These are phyloP conservation scores for Lagorchestes hirsutus DNA, from an alignment of 2,797 vertebrate species.

Conservation along the genomic window DNA sequence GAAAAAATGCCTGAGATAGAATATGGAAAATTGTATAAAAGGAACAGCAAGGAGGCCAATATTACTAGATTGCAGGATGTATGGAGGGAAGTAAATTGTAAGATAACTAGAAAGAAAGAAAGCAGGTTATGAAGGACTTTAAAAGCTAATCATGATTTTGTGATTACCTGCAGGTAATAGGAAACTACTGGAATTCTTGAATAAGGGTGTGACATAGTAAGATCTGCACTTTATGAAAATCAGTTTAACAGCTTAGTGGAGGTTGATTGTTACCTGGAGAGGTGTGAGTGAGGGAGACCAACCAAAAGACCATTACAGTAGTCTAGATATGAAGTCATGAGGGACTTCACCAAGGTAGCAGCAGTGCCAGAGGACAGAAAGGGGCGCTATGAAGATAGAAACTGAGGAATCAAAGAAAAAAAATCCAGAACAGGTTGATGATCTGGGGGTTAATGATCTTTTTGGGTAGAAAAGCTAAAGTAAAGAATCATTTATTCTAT, in stretches of 20 bases:
- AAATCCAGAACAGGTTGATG: neutral
- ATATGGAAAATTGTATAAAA: neutral
- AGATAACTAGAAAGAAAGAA: neutral
- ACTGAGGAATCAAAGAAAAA: neutral
- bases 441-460: neutral
- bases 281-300: neutral
- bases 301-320: neutral
- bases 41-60: neutral
- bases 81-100: neutral
- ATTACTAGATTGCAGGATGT: neutral
- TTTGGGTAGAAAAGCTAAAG: neutral
- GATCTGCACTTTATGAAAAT: neutral
- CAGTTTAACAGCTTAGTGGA: neutral
- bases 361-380: neutral
- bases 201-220: neutral
- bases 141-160: neutral
- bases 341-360: neutral
- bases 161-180: neutral
- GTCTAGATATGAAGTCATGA: neutral
- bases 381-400: neutral
- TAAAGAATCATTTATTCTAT: neutral
- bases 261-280: neutral
- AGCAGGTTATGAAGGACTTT: neutral
- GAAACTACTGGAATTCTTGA: neutral
- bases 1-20: neutral